Base-by-base conservation (phyloP, 2,113 vertebrate species). In the Saccopteryx leptura region DNA sequence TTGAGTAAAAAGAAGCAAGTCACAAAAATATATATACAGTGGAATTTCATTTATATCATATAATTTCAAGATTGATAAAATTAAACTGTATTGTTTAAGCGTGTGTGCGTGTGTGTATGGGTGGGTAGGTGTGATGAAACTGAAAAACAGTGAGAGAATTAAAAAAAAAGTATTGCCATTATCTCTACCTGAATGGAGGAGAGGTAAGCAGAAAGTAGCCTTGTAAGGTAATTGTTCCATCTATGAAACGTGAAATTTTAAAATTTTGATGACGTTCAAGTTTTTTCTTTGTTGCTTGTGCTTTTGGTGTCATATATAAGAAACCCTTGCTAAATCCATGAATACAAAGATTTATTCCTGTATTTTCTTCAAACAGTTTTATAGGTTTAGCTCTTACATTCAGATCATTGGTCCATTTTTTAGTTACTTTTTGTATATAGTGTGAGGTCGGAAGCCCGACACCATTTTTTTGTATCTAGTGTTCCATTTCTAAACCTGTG, bases 1-100 rank as follows among this genome's bases (percentile, higher is more conserved):
- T 18, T 71, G 24, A 88, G 31, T 48, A 52, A 87, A 79, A 93
- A 76, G 33, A 63, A 88, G 31, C 15, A 63, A 93, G 65, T 93
- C 74, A 69, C 17, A 46, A 61, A 68, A 76, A 19, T 52, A 39
- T 60, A 9, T 10, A 31, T 48, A 80, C 7, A 71, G 19, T 58
- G 33, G 39, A 58, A 81, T 46, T 81, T 48, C 26, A 74, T 56
- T 88, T 88, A 65, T 46, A 33, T 79, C 84, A 79, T 50, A 33
- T 79, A 90, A 79, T 50, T 85, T 79, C 24, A 85, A 71, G 24
- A 71, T 54, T 17, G 46, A 21, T 54, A 85, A 88, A 71, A 79
- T 31, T 58, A 91, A 71, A 81, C 65, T 52, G 60, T 48, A 68
- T 78, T 76, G 21, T n/a, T 54, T 81, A 72, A 23, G 10, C 8